phyloP scores from a whole-genome alignment of 2,888 invertebrate genomes.

The Deroplatys truncata region DNA sequence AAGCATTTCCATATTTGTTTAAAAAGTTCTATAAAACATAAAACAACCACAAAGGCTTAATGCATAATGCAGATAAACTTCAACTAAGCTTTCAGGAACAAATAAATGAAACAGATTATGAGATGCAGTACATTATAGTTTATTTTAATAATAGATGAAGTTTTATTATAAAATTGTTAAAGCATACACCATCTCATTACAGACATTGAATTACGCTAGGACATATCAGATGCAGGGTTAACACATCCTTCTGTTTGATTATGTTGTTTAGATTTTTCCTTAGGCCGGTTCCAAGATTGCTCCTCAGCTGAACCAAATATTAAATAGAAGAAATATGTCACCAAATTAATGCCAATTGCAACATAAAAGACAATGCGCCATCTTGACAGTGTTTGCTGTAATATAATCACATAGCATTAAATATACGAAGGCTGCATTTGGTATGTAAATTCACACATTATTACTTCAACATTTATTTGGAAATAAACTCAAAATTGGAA shows the following conservation, averaged over 20 bases:
- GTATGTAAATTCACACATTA: background rate
- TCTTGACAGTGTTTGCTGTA: constrained; percentile 12
- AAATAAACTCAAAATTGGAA: no score
- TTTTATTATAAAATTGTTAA: background rate
- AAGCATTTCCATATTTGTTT: no score
- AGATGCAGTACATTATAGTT: background rate
- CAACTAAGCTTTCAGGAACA: no score
- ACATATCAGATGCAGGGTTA: background rate
- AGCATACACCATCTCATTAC: background rate
- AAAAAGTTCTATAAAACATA: no score
- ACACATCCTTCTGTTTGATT: background rate
- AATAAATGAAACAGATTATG: no score
- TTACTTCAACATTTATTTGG: background rate
- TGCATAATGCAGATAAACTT: no score
- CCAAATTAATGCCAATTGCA: background rate
- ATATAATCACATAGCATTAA: background rate
- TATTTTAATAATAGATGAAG: background rate
- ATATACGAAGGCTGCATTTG: background rate
- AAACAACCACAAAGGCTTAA: no score
- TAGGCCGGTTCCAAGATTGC: constrained; percentile 13
- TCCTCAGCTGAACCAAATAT: constrained; percentile 19
- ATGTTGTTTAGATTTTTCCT: background rate
- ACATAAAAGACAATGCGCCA: constrained; percentile 15
- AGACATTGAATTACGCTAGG: background rate
- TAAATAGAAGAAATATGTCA: constrained; percentile 10